Percentiles rank a stretch among this genome's conserved stretches.
Evolutionary conservation across 2,797 vertebrate species (phyloP).

Genomic region (Mycteria americana): DNA sequence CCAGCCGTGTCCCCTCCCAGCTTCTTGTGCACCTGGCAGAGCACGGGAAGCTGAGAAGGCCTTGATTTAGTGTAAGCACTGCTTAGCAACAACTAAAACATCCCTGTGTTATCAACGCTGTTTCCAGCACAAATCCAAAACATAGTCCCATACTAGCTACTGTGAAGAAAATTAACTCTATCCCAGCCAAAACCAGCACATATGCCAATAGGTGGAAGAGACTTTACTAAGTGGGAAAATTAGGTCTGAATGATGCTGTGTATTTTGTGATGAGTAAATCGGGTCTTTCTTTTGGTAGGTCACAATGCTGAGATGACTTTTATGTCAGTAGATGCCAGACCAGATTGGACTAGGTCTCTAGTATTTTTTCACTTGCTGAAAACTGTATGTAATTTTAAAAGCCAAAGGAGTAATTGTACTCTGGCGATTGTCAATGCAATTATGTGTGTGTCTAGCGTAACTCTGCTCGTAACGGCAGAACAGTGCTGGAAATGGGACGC

Average conservation of each 20-base stretch:
- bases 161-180: too few species aligned
- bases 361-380: neutral
- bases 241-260: neutral
- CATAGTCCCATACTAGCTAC: too few species aligned
- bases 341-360: neutral
- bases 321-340: neutral
- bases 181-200: too few species aligned
- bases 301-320: neutral
- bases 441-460: neutral
- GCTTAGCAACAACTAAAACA: too few species aligned
- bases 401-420: neutral
- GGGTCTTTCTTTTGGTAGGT: neutral
- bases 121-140: too few species aligned
- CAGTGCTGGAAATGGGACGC: neutral
- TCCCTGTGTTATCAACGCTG: too few species aligned
- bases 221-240: neutral
- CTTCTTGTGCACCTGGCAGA: too few species aligned
- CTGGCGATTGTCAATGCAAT: neutral
- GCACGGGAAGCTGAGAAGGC: too few species aligned
- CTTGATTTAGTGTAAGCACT: too few species aligned
- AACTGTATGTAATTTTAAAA: neutral
- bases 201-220: neutral
- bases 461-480: neutral
- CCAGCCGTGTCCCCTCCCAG: too few species aligned
- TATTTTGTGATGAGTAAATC: neutral